A percentile compares a stretch with the other conserved stretches of the same genome.
phyloP scores from a whole-genome alignment of 2,113 vertebrate species.

The Ginglymostoma cirratum region DNA sequence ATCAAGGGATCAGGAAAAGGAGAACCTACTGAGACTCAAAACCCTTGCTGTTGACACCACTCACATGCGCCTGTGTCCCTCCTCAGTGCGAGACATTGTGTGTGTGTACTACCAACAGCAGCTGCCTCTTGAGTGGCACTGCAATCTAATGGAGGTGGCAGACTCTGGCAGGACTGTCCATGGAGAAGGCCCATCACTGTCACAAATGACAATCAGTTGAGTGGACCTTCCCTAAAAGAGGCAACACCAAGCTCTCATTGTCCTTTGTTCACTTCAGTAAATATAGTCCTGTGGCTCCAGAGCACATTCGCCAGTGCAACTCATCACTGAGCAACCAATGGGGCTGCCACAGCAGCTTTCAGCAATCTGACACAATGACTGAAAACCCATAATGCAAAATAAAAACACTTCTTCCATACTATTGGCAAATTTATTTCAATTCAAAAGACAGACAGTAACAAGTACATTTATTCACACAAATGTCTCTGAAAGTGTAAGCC shows the following conservation, averaged over 20 bases:
- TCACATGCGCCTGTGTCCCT: background rate
- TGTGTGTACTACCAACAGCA: too few species aligned
- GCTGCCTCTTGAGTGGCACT: background rate
- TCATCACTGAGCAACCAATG: background rate
- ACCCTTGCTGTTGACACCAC: background rate
- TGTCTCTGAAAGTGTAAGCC: constrained; percentile 50
- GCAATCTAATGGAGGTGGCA: background rate
- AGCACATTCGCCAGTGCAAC: background rate
- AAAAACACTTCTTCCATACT: constrained; percentile 43
- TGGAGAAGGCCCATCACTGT: background rate
- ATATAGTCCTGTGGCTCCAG: background rate
- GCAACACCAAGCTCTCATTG: too few species aligned
- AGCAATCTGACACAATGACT: constrained; percentile 21
- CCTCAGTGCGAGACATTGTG: background rate
- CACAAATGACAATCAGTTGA: background rate
- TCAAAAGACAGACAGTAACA: constrained; percentile 45
- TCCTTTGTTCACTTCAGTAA: too few species aligned
- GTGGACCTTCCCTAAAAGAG: background rate
- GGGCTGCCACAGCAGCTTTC: background rate
- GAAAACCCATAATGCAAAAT: constrained; percentile 40
- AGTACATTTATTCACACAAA: constrained; percentile 45
- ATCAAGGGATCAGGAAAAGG: background rate
- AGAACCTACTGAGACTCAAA: background rate
- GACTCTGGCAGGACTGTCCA: background rate
- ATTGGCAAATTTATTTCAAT: constrained; percentile 51